phyloP scores from a whole-genome alignment of 2,888 invertebrate species.

The Mellilla xanthometata region DNA sequence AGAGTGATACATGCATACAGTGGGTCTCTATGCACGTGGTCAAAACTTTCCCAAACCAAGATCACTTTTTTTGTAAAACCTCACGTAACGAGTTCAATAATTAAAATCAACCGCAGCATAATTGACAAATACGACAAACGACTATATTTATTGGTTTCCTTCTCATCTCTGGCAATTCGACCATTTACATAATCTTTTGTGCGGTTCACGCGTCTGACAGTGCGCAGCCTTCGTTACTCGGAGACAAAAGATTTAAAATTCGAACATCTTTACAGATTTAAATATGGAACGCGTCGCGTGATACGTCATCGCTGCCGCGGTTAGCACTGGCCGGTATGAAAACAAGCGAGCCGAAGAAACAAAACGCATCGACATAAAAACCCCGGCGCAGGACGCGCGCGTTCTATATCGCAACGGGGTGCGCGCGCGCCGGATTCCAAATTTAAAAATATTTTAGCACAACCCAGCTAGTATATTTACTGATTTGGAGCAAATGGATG shows the following conservation, averaged over 20 bases:
- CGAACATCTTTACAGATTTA: slow-evolving; percentile 8
- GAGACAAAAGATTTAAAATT: slow-evolving; percentile 6
- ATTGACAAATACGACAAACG: background rate
- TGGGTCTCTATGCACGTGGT: no score
- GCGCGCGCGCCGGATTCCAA: slow-evolving; percentile 15
- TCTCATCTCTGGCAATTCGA: background rate
- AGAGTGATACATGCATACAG: no score
- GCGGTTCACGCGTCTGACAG: background rate
- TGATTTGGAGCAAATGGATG: no score
- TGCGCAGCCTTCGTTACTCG: background rate
- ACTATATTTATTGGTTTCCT: background rate
- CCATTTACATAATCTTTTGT: slow-evolving; percentile 10
- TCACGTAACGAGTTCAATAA: background rate
- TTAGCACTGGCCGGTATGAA: slow-evolving; percentile 9
- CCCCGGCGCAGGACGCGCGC: slow-evolving; percentile 30
- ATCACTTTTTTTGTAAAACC: no score
- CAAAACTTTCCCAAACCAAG: no score
- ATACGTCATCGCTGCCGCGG: slow-evolving; percentile 5
- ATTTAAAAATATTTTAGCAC: background rate
- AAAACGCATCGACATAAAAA: slow-evolving; percentile 34
- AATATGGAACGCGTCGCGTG: slow-evolving; percentile 6
- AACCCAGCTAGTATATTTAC: no score
- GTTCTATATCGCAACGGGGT: slow-evolving; percentile 15
- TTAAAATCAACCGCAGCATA: background rate
- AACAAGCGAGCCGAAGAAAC: slow-evolving; percentile 31